Evolutionary conservation across 2,797 vertebrate genomes (phyloP), one percentile per base, ranked within the genome.

Genomic region (Enteromius viviparus): DNA sequence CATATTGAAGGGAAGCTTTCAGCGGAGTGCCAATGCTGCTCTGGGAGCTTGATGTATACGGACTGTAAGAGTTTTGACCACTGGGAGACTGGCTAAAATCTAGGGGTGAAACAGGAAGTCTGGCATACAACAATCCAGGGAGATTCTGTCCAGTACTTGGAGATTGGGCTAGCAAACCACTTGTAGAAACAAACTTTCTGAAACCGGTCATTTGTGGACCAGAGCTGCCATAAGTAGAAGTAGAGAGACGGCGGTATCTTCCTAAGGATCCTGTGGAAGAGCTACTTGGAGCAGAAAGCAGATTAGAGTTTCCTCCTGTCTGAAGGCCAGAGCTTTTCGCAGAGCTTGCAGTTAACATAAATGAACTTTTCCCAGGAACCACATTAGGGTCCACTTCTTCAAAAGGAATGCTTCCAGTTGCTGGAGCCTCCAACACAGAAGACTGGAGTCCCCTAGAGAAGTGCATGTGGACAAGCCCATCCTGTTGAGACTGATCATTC

Each of bases 341-440:
- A 26, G 55, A 60, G 55, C 55, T 26, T 12, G 10, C 55, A 2
- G 55, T 12, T 26, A 26, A 60, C 10, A 11, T 45, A 11, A 45
- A 45, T 2, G 42, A 45, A 47, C 4, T 1, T 2, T 62, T 23
- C 1, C 14, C 21, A 6, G 29, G 4, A 37, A 74, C 2, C 1
- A 17, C 15, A 23, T 66, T 66, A 58, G 79, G 32, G 53, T 1
- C 53, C 40, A 72, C 66, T 60, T 80, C 78, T 66, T 45, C 51
- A n/a, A 12, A 6, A 47, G 68, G 68, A 47, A 17, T 4, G 19
- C 40, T 81, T 9, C 19, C 26, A 23, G 17, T 45, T 26, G 37
- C 12, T 64, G 42, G 45, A 74, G 69, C 70, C 55, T 49, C 21
- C 8, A 32, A 34, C 14, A 47, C 6, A 32, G 55, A 51, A 72